phyloP scores from a whole-genome alignment of 2,888 invertebrate species.

The Eueremaeus valkanovi region DNA sequence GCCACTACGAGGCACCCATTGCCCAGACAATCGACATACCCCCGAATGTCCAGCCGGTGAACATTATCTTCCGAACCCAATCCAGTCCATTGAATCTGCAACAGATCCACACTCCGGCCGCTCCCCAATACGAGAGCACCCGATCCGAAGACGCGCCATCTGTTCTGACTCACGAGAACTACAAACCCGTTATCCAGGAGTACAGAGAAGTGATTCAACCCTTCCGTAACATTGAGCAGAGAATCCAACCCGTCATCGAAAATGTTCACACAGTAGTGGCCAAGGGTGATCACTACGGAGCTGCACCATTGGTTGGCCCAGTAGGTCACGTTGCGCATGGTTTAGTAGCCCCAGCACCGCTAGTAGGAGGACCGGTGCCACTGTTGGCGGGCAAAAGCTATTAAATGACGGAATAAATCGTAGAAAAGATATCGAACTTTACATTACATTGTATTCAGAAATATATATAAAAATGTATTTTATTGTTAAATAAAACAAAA shows the following conservation, averaged over 20 bases:
- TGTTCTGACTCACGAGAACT: background rate
- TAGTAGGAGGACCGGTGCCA: too few relatives aligned
- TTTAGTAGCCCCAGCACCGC: too few relatives aligned
- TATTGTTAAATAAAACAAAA: too few relatives aligned
- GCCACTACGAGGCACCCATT: background rate
- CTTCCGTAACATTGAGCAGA: slow-evolving; percentile 9
- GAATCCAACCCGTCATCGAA: background rate
- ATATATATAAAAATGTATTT: too few relatives aligned
- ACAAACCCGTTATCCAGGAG: slow-evolving; percentile 11
- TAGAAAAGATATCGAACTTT: too few relatives aligned
- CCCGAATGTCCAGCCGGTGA: background rate
- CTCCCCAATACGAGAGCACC: slow-evolving; percentile 22
- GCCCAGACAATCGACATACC: background rate
- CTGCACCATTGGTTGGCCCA: too few relatives aligned
- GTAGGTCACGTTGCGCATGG: background rate
- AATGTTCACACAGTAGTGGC: slow-evolving; percentile 18
- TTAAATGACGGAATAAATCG: too few relatives aligned
- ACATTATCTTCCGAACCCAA: slow-evolving; percentile 18
- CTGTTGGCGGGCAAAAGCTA: too few relatives aligned
- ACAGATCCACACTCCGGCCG: slow-evolving; percentile 22
- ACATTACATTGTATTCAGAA: too few relatives aligned
- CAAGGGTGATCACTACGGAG: background rate
- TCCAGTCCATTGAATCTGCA: background rate
- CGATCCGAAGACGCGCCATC: slow-evolving; percentile 14
- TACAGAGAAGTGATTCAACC: slow-evolving; percentile 11